Evolutionary conservation across 2,888 invertebrate genomes (phyloP).

Genomic region (Antheraea assamensis): DNA sequence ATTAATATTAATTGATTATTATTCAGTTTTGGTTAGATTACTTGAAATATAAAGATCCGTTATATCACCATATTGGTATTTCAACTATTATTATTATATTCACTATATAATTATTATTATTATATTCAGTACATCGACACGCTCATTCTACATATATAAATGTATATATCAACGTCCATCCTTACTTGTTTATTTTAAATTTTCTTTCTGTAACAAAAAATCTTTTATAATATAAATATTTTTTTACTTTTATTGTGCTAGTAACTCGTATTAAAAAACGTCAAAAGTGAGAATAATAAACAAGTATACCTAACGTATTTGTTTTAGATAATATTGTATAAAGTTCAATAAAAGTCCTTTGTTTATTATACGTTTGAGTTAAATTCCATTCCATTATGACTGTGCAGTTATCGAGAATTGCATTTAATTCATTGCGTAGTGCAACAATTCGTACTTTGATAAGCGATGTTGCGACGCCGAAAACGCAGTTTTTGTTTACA

Average conservation of each 20-base stretch:
- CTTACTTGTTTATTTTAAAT: no score
- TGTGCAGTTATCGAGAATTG: slow-evolving; percentile 71
- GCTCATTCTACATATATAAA: no score
- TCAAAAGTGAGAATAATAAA: slow-evolving; percentile 26
- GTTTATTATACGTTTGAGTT: slow-evolving; percentile 24
- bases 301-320: slow-evolving; percentile 49
- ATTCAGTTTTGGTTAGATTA: no score
- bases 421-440: slow-evolving; percentile 45
- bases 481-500: slow-evolving; percentile 39
- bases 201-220: no score
- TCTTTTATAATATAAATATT: no score
- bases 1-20: no score
- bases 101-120: no score
- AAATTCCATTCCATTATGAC: slow-evolving; percentile 50
- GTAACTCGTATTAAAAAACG: not conserved
- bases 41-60: no score
- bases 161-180: no score
- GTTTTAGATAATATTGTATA: slow-evolving; percentile 50
- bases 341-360: slow-evolving; percentile 18
- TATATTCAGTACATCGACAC: no score
- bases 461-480: slow-evolving; percentile 35
- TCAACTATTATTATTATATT: no score
- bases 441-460: slow-evolving; percentile 40
- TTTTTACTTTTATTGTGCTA: not conserved
- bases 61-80: no score